These are phyloP conservation scores for Psittacula cyanocephala DNA, from an alignment of 2,113 vertebrate species.

Conservation along the genomic window DNA sequence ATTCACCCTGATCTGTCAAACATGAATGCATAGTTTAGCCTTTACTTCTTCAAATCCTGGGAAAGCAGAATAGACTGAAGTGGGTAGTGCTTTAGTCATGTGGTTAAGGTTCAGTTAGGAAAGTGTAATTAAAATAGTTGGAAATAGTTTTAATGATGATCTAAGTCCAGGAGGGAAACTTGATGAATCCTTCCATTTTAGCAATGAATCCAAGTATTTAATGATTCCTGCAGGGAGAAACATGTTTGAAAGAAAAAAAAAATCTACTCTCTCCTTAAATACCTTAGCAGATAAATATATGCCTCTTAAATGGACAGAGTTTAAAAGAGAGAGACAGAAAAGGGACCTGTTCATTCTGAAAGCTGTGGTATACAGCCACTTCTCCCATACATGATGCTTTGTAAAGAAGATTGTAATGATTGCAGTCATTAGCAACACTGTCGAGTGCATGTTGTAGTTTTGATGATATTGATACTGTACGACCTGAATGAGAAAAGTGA, in stretches of 20 bases:
- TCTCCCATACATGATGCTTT: fast-evolving
- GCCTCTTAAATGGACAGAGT: not conserved
- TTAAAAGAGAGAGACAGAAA: not conserved
- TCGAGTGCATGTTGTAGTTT: not conserved
- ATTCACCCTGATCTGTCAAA: not conserved
- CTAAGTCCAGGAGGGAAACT: not conserved
- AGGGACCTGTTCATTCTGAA: not conserved
- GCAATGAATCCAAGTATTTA: not conserved
- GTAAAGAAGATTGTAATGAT: not conserved
- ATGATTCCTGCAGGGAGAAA: not conserved
- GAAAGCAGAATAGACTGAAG: not conserved
- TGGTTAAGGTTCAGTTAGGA: not conserved
- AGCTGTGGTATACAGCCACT: not conserved
- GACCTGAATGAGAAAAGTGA: not conserved
- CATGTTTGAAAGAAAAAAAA: not conserved
- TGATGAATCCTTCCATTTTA: not conserved
- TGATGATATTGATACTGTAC: not conserved
- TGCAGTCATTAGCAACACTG: not conserved
- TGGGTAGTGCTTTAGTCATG: not conserved
- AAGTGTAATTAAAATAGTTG: not conserved
- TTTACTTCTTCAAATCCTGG: not conserved
- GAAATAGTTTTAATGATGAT: not conserved
- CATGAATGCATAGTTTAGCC: not conserved
- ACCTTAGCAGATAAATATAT: not conserved
- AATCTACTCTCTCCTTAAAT: not conserved